Evolutionary conservation across 1,140 invertebrate species (phyloP).

Genomic region (Temnothorax nylanderi): DNA sequence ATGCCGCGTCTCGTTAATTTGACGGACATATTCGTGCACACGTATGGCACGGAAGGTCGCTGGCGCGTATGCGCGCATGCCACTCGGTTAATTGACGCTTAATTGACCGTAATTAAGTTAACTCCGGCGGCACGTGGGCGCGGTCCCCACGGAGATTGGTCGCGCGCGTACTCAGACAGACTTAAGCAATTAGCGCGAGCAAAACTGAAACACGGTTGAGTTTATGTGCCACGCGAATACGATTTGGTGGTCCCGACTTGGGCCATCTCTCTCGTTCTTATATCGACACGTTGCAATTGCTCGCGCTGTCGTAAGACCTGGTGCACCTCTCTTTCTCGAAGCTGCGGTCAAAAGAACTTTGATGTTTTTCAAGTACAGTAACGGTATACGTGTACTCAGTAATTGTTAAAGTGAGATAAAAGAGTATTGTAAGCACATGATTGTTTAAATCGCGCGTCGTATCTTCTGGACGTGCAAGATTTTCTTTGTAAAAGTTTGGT

Average conservation of each 20-base stretch:
- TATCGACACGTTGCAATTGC: not conserved
- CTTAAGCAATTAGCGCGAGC: slow-evolving; percentile 53
- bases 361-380: not conserved
- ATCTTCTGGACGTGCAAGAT: too few relatives aligned
- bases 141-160: slow-evolving; percentile 71
- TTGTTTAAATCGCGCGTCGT: not conserved
- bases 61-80: slow-evolving; percentile 49
- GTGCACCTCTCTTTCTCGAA: not conserved
- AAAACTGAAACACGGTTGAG: slow-evolving; percentile 37
- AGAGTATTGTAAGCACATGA: not conserved
- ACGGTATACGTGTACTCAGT: not conserved
- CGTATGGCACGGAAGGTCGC: slow-evolving; percentile 9
- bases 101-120: slow-evolving; percentile 83
- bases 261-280: not conserved
- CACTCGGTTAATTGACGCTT: slow-evolving; percentile 80
- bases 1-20: slow-evolving; percentile 65
- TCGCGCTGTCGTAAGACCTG: not conserved
- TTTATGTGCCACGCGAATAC: slow-evolving; percentile 16
- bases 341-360: not conserved
- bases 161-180: slow-evolving; percentile 43
- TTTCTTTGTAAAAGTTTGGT: not conserved
- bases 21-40: slow-evolving; percentile 56
- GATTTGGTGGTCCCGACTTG: not conserved
- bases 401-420: not conserved
- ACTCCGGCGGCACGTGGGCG: slow-evolving; percentile 71